A percentile compares a stretch with the other conserved stretches of the same genome.
These are phyloP conservation scores for Aethina tumida DNA, from an alignment of 1,140 invertebrate species.

Conservation along the genomic window DNA sequence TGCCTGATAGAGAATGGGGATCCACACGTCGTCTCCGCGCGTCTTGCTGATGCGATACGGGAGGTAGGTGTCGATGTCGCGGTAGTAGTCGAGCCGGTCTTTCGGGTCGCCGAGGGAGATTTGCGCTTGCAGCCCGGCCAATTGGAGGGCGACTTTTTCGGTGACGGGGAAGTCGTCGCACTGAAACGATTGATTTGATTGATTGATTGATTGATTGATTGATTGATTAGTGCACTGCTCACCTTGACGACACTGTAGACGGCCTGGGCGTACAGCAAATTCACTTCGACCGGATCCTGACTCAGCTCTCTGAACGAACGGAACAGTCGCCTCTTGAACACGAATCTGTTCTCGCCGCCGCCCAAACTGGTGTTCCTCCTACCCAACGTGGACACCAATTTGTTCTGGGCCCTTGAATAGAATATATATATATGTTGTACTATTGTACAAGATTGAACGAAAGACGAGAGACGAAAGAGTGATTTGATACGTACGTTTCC, in stretches of 20 bases:
- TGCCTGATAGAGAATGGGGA: constrained; percentile 76
- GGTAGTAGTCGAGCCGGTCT: constrained; percentile 63
- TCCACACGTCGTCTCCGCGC: constrained; percentile 69
- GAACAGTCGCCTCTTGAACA: constrained; percentile 87
- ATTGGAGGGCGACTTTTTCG: constrained; percentile 86
- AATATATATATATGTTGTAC: constrained; percentile 4
- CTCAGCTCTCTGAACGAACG: constrained; percentile 79
- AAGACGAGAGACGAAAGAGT: neutral
- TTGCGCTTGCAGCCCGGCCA: constrained; percentile 89
- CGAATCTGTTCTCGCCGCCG: constrained; percentile 83
- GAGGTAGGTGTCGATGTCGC: constrained; percentile 68
- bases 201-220: too few relatives aligned
- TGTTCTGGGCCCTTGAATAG: constrained; percentile 49
- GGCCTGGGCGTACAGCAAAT: constrained; percentile 89
- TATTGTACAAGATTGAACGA: too few relatives aligned
- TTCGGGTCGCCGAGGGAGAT: constrained; percentile 83
- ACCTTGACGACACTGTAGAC: constrained; percentile 92
- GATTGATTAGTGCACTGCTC: constrained; percentile 42
- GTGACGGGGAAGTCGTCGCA: constrained; percentile 91
- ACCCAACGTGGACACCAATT: constrained; percentile 44
- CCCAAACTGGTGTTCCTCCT: constrained; percentile 50
- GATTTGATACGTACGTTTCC: constrained; percentile 63
- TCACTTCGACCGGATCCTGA: constrained; percentile 94
- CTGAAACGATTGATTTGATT: constrained; percentile 40
- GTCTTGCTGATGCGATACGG: constrained; percentile 66